A percentile compares a stretch with the other conserved stretches of the same genome.
These are phyloP conservation scores for Cricetomys ansorgei DNA, from an alignment of 2,113 vertebrate species.

Conservation along the genomic window DNA sequence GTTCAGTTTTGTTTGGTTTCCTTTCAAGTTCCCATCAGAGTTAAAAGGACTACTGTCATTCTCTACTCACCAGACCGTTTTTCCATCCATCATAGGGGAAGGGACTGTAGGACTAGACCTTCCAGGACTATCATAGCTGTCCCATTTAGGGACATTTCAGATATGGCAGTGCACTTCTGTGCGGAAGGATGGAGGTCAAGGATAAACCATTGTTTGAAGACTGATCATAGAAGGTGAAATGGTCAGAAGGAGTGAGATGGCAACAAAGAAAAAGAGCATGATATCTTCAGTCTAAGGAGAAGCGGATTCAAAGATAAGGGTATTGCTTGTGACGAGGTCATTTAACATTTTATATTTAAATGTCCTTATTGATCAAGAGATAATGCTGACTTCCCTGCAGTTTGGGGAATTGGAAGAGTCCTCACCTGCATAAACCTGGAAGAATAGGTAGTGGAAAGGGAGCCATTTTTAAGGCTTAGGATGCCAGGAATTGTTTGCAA, in stretches of 20 bases:
- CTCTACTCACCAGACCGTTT: conserved; percentile 5
- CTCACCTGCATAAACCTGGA: neutral
- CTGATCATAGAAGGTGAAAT: neutral
- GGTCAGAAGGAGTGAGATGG: neutral
- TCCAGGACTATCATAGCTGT: neutral
- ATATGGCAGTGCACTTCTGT: neutral
- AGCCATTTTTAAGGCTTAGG: too few species aligned
- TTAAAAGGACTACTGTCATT: neutral
- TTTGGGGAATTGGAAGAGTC: neutral
- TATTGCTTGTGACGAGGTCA: neutral
- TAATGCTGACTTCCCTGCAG: too few species aligned
- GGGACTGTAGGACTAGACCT: neutral
- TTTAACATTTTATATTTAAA: neutral
- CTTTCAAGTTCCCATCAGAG: neutral
- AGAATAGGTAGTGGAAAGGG: neutral
- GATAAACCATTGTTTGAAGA: neutral
- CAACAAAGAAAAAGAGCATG: neutral
- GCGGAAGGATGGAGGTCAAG: neutral
- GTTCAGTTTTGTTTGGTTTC: neutral
- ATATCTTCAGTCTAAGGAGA: neutral
- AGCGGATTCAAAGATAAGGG: neutral
- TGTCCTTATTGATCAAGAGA: neutral
- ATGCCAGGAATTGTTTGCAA: too few species aligned
- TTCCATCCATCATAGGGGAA: neutral
- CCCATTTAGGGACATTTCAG: neutral